Evolutionary conservation across 1,140 invertebrate species (phyloP).

Genomic region (Bradynema listronoti): DNA sequence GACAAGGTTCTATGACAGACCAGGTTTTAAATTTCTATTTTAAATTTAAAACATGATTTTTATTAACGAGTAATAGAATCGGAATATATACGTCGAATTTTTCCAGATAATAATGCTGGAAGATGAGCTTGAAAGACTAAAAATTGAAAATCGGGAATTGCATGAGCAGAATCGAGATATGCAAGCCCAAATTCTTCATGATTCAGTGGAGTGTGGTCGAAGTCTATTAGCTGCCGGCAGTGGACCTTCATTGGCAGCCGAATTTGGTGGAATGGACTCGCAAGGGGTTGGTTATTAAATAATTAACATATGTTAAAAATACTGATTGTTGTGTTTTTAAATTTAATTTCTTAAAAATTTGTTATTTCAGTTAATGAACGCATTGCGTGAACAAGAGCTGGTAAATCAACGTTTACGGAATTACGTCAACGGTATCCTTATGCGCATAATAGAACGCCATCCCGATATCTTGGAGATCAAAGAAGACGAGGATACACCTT

Average conservation of each 20-base stretch:
- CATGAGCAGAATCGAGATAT: slow-evolving; percentile 31
- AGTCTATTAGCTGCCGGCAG: slow-evolving; percentile 29
- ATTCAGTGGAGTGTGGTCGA: slow-evolving; percentile 39
- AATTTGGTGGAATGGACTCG: slow-evolving; percentile 40
- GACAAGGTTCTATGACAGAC: slow-evolving; percentile 38
- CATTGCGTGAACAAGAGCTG: slow-evolving; percentile 39
- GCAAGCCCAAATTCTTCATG: slow-evolving; percentile 21
- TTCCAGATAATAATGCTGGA: slow-evolving; percentile 32
- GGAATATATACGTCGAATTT: not conserved
- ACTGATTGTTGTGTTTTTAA: too few relatives aligned
- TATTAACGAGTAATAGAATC: not conserved
- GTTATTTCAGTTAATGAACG: slow-evolving; percentile 37
- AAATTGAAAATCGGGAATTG: slow-evolving; percentile 30
- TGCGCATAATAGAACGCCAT: slow-evolving; percentile 33
- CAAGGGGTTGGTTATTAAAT: slow-evolving; percentile 22
- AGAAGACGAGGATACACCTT: slow-evolving; percentile 27
- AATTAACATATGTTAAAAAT: not conserved
- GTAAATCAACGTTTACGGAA: slow-evolving; percentile 37
- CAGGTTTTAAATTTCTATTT: slow-evolving; percentile 11
- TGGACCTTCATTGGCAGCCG: slow-evolving; percentile 38
- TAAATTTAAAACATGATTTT: not conserved
- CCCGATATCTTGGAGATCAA: slow-evolving; percentile 44
- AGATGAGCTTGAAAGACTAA: slow-evolving; percentile 31
- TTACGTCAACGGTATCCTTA: slow-evolving; percentile 41
- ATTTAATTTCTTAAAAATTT: too few relatives aligned